These are phyloP conservation scores for Volucella bombylans DNA, from an alignment of 2,888 invertebrate species.

Conservation along the genomic window DNA sequence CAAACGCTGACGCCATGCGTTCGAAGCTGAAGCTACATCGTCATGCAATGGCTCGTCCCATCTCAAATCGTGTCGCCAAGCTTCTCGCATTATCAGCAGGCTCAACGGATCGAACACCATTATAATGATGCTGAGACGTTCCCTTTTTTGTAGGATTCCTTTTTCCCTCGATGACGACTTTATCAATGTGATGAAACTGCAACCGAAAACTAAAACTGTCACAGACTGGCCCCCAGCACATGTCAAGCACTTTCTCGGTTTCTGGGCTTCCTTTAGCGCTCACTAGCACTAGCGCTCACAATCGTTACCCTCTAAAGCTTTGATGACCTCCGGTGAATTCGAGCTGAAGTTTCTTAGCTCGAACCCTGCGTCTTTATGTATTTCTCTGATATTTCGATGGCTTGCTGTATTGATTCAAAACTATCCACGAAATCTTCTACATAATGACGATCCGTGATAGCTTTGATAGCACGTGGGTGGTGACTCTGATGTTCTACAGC, in stretches of 20 bases:
- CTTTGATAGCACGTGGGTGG: no score
- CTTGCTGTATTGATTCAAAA: no score
- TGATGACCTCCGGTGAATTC: no score
- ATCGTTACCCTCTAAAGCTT: conserved; percentile 26
- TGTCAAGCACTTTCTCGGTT: no score
- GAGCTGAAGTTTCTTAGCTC: no score
- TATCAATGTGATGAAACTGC: conserved; percentile 14
- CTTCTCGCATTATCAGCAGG: conserved; percentile 16
- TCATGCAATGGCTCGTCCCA: conserved; percentile 35
- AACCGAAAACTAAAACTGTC: conserved; percentile 6
- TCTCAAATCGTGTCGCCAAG: conserved; percentile 1
- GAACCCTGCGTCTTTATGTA: no score
- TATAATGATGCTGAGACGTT: conserved; percentile 10
- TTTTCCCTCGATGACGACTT: background rate
- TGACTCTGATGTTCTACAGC: conserved; percentile 18
- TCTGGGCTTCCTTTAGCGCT: no score
- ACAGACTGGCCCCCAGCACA: no score
- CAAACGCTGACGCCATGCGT: conserved; percentile 3
- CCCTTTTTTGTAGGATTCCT: conserved; percentile 21
- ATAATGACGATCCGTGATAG: conserved; percentile 24
- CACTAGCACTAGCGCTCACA: no score
- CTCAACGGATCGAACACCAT: conserved; percentile 1
- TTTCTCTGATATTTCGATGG: no score
- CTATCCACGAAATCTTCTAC: conserved; percentile 67
- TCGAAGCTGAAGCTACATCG: background rate